Conservation (phyloP, 2,113 vertebrate species). For the Merops nubicus region DNA sequence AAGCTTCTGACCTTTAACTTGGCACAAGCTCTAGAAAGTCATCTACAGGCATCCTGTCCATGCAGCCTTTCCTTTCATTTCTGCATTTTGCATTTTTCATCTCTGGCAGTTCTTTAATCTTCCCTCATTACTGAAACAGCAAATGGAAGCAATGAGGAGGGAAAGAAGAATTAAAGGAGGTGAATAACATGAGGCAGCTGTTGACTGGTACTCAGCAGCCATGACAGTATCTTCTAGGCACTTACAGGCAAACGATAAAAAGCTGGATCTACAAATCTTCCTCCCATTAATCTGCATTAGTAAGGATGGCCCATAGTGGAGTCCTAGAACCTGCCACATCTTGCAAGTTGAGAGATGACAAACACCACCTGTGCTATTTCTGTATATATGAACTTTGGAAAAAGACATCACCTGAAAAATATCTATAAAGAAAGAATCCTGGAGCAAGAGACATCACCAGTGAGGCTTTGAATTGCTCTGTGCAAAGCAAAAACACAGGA, state of each 20-base stretch:
- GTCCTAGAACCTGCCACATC: not conserved
- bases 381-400: not conserved
- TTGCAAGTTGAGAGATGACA: not conserved
- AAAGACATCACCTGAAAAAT: not conserved
- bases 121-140: not conserved
- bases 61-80: not conserved
- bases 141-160: not conserved
- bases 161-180: conserved; percentile 9
- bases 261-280: not conserved
- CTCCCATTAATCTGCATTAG: conserved; percentile 2
- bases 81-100: conserved; percentile 1
- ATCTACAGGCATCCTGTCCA: not conserved
- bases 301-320: not conserved
- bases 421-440: not conserved
- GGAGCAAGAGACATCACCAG: not conserved
- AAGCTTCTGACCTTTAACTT: not conserved
- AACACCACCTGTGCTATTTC: not conserved
- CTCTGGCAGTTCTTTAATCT: conserved; percentile 42
- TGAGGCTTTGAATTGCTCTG: not conserved
- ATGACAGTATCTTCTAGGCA: not conserved
- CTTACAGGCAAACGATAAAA: not conserved
- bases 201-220: not conserved
- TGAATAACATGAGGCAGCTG: conserved; percentile 40
- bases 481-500: not conserved
- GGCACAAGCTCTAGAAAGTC: not conserved